phyloP scores from a whole-genome alignment of 2,888 invertebrate species.

The Melinaea marsaeus region DNA sequence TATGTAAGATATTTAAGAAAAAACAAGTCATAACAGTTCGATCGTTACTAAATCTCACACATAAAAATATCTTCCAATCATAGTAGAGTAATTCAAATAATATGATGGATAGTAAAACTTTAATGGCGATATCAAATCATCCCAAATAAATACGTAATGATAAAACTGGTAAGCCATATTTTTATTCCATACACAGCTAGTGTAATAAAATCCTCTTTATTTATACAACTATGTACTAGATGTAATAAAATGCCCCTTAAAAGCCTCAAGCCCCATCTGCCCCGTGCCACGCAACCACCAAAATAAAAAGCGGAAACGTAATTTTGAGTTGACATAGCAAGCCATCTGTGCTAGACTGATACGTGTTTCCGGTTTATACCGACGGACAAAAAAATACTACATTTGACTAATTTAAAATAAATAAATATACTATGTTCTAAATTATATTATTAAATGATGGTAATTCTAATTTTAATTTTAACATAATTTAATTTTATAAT shows the following conservation, averaged over 20 bases:
- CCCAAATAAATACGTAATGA: too few species aligned
- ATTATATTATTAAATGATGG: too few species aligned
- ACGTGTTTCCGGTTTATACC: constrained; percentile 2
- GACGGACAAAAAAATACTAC: not conserved
- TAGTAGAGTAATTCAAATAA: too few species aligned
- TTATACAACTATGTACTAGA: not conserved
- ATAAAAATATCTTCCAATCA: too few species aligned
- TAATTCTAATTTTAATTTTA: too few species aligned
- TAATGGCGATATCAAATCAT: too few species aligned
- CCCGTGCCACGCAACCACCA: constrained; percentile 2
- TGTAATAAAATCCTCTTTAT: constrained; percentile 1
- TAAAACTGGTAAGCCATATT: too few species aligned
- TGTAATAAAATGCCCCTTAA: not conserved
- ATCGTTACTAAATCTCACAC: too few species aligned
- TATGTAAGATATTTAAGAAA: not conserved
- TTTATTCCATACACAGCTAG: not conserved
- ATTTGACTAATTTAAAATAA: not conserved
- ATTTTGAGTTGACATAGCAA: constrained; percentile 6
- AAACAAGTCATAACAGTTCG: too few species aligned
- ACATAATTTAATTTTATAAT: too few species aligned
- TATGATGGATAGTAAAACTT: too few species aligned
- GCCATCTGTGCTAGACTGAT: constrained; percentile 2
- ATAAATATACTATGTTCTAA: too few species aligned
- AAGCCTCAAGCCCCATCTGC: constrained; percentile 4
- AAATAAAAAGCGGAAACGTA: constrained; percentile 4